These are phyloP conservation scores for Dolichotis patagonum DNA, from an alignment of 2,113 vertebrate genomes.

Conservation along the genomic window DNA sequence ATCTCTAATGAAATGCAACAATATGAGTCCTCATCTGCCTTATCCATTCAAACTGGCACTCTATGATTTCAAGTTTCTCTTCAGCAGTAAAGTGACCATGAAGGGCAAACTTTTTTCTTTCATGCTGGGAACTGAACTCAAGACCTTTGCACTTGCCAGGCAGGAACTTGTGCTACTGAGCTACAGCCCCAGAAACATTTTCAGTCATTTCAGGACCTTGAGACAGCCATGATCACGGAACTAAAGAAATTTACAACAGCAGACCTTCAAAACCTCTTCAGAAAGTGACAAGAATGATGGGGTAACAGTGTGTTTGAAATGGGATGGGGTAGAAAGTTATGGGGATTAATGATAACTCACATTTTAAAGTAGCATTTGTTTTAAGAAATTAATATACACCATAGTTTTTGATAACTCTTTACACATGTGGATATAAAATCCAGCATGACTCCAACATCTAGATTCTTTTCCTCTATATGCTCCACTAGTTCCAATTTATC, in stretches of 20 bases:
- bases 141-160: too few relatives aligned
- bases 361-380: neutral
- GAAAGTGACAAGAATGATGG: neutral
- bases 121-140: too few relatives aligned
- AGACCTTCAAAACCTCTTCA: neutral
- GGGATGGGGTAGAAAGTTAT: neutral
- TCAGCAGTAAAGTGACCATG: neutral
- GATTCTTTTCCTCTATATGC: neutral
- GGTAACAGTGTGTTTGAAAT: neutral
- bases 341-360: neutral
- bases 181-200: neutral
- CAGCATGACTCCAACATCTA: neutral
- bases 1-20: neutral
- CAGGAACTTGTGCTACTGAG: too few relatives aligned
- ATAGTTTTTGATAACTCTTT: neutral
- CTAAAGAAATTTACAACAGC: neutral
- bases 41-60: neutral
- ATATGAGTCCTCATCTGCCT: neutral
- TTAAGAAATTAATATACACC: neutral
- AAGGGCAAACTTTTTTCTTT: too few relatives aligned
- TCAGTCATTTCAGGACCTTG: neutral
- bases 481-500: neutral
- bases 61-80: rapidly evolving
- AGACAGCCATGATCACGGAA: neutral
- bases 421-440: neutral